Evolutionary conservation across 1,140 invertebrate species (phyloP).

Genomic region (Zeugodacus cucurbitae): DNA sequence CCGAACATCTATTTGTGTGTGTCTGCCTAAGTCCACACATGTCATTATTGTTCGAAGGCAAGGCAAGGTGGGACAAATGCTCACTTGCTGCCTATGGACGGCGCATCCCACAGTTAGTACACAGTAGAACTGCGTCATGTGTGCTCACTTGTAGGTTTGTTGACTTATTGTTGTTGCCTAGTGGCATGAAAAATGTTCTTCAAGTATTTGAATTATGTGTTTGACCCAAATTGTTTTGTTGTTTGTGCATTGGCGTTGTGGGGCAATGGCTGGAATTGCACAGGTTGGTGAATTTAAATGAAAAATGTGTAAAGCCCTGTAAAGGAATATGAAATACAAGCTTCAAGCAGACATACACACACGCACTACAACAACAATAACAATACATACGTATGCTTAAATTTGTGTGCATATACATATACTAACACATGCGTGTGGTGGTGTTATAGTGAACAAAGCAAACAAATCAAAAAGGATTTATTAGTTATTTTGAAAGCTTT

Average conservation of each 20-base stretch:
- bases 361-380: not conserved
- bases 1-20: not conserved
- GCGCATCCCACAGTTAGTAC: not conserved
- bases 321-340: conserved; percentile 1
- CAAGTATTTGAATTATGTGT: conserved; percentile 31
- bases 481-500: conserved; percentile 7
- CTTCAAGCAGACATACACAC: not conserved
- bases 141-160: not conserved
- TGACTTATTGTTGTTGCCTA: not conserved
- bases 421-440: not conserved
- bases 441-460: not conserved
- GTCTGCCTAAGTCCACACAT: not conserved
- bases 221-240: conserved; percentile 30
- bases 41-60: not conserved
- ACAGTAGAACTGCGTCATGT: not conserved
- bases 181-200: conserved; percentile 26
- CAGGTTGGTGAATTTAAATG: conserved; percentile 17
- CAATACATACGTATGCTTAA: not conserved
- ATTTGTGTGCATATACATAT: not conserved
- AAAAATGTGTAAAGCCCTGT: not conserved
- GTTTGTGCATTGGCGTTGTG: not conserved
- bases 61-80: not conserved
- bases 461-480: conserved; percentile 14
- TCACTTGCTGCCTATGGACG: not conserved
- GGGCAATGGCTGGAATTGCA: not conserved